These are phyloP conservation scores for Macheiramphus alcinus DNA, from an alignment of 2,113 vertebrate genomes.

Conservation along the genomic window DNA sequence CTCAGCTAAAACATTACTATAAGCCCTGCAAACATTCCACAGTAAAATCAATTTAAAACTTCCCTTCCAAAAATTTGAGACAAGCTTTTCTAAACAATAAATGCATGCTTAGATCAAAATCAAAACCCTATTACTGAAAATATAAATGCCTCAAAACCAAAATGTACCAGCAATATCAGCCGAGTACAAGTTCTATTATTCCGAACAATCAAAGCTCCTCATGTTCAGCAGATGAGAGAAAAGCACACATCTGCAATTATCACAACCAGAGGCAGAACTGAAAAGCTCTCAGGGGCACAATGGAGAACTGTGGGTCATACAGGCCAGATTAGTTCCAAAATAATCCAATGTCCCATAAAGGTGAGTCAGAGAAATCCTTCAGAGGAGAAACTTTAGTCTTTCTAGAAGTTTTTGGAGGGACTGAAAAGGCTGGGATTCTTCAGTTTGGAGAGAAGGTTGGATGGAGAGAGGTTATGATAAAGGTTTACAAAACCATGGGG, in stretches of 20 bases:
- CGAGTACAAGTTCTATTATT: background rate
- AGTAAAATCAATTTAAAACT: background rate
- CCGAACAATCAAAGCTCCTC: background rate
- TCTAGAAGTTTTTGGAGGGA: background rate
- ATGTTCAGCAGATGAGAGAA: background rate
- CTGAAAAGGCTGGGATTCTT: background rate
- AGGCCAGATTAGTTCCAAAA: background rate
- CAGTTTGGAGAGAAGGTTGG: background rate
- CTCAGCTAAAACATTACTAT: background rate
- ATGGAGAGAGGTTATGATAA: background rate
- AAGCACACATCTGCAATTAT: background rate
- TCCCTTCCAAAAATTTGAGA: background rate
- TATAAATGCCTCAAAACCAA: background rate
- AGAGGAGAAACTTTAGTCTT: background rate
- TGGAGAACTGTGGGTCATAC: background rate
- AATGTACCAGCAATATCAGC: background rate
- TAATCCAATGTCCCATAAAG: background rate
- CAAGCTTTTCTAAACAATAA: slow-evolving; percentile 1
- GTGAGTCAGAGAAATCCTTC: background rate
- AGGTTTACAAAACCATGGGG: background rate
- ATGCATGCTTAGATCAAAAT: background rate
- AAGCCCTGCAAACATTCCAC: background rate
- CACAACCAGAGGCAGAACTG: background rate
- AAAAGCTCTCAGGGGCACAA: background rate
- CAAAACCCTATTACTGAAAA: background rate